Evolutionary conservation across 2,113 vertebrate genomes (phyloP), one percentile per base, ranked within the genome.

Genomic region (Nothobranchius kuhntae): DNA sequence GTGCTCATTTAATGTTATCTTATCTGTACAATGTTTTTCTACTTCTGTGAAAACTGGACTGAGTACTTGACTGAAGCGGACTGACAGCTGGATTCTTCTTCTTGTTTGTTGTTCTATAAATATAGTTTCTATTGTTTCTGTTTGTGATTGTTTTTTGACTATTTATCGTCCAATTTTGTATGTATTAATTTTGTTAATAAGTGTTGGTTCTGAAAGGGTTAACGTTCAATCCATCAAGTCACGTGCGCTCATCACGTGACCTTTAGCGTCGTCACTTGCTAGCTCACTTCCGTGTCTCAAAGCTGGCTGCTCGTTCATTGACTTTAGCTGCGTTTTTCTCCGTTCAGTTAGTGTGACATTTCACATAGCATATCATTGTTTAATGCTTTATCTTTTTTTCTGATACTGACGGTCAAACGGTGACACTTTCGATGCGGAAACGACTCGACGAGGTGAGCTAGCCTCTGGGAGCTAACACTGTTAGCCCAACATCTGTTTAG

Each of bases 181-280:
- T 30, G 30, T 30, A 30, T 30, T 30, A 30, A 30, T 3, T 30
- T 30, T 30, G 30, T 30, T 30, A 2, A 30, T 30, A 30, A 30
- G 21, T 21, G 21, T 21, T 21, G 21, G 21, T 21, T 9, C 38
- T 40, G 38, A 47, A 69, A 13, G 59, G 38, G 80, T 86, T 80
- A 81, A 86, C 1, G 3, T 42, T 13, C 35, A 9, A 1, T 0
- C 9, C 3, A 1, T 9, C 11, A 9, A 10, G 4, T 0, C 61
- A 71, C 77, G 59, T 68, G 69, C 1, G 0, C 6, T 15, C 21
- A 65, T 82, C 71, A 84, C 53, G 11, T 78, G 74, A 84, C 69
- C 8, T 26, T 15, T 8, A 4, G 13, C 40, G 3, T 61, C 35
- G 24, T 30, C 3, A 2, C 6, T 42, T 42, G 40, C 53, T 21